Evolutionary conservation across 2,797 vertebrate species (phyloP).

Genomic region (Telmatherina bonti): DNA sequence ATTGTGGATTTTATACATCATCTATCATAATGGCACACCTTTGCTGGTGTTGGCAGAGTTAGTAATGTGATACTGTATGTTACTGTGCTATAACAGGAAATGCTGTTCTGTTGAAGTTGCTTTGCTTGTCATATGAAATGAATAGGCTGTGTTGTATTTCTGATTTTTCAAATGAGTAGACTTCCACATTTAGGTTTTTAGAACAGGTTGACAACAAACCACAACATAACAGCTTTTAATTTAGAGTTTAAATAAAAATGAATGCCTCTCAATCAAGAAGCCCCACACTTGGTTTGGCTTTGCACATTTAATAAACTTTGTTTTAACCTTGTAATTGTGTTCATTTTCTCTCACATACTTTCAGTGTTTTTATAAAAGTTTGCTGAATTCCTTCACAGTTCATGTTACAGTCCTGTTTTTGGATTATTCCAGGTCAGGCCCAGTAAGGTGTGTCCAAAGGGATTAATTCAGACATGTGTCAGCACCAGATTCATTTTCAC

Average conservation of each 20-base stretch:
- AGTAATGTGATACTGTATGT: too few relatives aligned
- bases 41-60: too few relatives aligned
- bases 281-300: neutral
- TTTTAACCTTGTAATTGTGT: neutral
- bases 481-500: neutral
- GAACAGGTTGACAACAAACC: too few relatives aligned
- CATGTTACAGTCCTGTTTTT: slow-evolving; percentile 13
- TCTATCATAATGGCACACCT: too few relatives aligned
- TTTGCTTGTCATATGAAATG: neutral
- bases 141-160: neutral
- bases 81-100: too few relatives aligned
- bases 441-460: slow-evolving; percentile 4
- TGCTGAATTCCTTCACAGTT: slow-evolving; percentile 8
- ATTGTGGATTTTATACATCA: too few relatives aligned
- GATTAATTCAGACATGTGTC: slow-evolving; percentile 15
- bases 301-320: neutral
- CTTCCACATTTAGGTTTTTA: too few relatives aligned
- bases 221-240: too few relatives aligned
- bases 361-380: slow-evolving; percentile 10
- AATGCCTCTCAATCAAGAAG: neutral
- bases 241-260: neutral
- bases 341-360: slow-evolving; percentile 3
- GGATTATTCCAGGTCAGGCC: slow-evolving; percentile 14
- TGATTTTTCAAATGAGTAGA: neutral
- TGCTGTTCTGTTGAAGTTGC: too few relatives aligned